Evolutionary conservation across 2,888 invertebrate species (phyloP).

Genomic region (Balanococcus diminutus): DNA sequence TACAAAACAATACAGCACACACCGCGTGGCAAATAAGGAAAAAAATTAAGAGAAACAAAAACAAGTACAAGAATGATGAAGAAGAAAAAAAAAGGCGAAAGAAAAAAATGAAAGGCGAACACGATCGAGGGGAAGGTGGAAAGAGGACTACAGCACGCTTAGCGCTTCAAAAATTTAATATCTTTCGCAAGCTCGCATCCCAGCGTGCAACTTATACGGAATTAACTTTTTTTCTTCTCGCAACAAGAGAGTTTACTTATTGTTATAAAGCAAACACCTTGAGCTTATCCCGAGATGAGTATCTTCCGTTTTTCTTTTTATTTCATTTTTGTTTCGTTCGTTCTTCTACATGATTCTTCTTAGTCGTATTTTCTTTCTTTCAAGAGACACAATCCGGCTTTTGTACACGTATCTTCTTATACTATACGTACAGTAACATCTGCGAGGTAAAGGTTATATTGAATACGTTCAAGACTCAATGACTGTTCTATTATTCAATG

Average conservation of each 20-base stretch:
- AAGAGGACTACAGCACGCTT: conserved; percentile 4
- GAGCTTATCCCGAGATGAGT: conserved; percentile 51
- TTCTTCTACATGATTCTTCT: neutral
- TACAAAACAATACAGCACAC: neutral
- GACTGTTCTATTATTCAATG: conserved; percentile 50
- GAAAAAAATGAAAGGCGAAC: conserved; percentile 24
- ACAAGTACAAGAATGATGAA: neutral
- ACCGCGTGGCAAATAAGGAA: neutral
- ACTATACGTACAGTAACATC: conserved; percentile 45
- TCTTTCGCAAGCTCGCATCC: conserved; percentile 42
- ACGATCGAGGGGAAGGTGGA: neutral
- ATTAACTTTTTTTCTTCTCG: conserved; percentile 44
- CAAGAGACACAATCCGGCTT: conserved; percentile 35
- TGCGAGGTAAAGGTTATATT: conserved; percentile 46
- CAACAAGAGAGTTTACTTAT: conserved; percentile 49
- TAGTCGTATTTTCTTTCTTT: conserved; percentile 41
- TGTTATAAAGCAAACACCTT: conserved; percentile 53
- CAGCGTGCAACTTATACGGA: conserved; percentile 43
- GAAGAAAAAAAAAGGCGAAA: neutral
- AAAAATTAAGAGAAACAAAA: conserved; percentile 27
- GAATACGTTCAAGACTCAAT: conserved; percentile 43
- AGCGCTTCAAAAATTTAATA: conserved; percentile 50
- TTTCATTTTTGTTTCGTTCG: conserved; percentile 33
- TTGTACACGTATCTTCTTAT: conserved; percentile 42
- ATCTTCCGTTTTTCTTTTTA: conserved; percentile 48